Evolutionary conservation across 2,113 vertebrate genomes (phyloP).

Genomic region (Otis tarda): DNA sequence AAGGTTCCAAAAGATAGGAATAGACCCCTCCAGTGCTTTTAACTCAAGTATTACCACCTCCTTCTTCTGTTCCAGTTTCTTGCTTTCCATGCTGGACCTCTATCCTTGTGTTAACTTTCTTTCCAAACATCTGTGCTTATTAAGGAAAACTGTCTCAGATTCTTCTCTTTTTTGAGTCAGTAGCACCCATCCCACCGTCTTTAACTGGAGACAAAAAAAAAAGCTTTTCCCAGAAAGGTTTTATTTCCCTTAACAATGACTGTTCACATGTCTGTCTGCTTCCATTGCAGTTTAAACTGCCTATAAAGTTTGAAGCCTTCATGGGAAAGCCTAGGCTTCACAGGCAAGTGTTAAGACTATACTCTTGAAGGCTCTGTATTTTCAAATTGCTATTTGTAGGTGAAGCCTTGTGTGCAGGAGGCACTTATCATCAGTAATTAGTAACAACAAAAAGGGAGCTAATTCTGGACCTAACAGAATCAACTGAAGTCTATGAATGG

Average conservation of each 20-base stretch:
- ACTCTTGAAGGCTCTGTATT: not conserved
- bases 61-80: not conserved
- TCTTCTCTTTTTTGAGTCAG: fast-evolving
- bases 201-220: not conserved
- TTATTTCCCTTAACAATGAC: not conserved
- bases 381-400: not conserved
- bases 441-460: not conserved
- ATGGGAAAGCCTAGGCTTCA: not conserved
- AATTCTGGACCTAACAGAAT: not conserved
- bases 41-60: not conserved
- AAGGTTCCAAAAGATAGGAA: not conserved
- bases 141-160: not conserved
- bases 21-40: not conserved
- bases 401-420: not conserved
- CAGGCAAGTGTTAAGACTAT: not conserved
- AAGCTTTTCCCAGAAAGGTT: not conserved
- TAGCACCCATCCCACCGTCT: not conserved
- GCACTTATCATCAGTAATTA: not conserved
- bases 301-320: not conserved
- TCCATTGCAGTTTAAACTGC: not conserved
- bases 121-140: not conserved
- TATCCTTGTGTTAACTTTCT: not conserved
- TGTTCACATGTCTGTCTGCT: not conserved
- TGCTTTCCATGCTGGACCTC: not conserved
- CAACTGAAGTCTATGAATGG: not conserved